A percentile compares a stretch with the other conserved stretches of the same genome.
Conservation (phyloP, 2,113 vertebrate species). For the Rhinoderma darwinii region DNA sequence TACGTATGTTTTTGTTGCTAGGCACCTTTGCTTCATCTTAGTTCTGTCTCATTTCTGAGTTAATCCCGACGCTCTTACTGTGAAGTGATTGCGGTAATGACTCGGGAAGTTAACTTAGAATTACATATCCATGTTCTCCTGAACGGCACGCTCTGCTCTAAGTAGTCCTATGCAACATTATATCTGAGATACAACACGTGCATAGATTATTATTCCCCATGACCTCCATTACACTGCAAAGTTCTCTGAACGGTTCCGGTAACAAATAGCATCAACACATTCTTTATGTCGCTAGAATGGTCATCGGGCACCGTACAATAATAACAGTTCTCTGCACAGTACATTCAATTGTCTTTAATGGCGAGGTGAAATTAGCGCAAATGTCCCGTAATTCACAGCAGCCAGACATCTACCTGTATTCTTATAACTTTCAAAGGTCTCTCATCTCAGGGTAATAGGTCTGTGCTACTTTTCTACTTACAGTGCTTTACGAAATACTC, state of each 20-base stretch:
- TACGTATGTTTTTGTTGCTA: neutral
- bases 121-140: slow-evolving; percentile 40
- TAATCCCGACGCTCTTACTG: slow-evolving; percentile 19
- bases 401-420: neutral
- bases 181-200: slow-evolving; percentile 17
- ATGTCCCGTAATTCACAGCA: neutral
- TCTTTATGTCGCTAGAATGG: neutral
- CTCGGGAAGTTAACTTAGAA: slow-evolving; percentile 43
- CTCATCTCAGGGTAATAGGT: neutral
- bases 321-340: neutral
- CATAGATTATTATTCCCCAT: slow-evolving; percentile 13
- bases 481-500: neutral
- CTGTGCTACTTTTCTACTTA: neutral
- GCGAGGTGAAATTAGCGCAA: neutral
- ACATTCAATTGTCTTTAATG: neutral
- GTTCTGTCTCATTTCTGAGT: slow-evolving; percentile 25
- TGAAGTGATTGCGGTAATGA: slow-evolving; percentile 40
- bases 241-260: neutral
- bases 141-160: neutral
- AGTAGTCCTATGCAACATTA: slow-evolving; percentile 18
- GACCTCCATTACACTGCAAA: neutral
- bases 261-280: neutral
- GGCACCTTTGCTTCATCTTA: neutral
- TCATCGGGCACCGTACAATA: neutral
- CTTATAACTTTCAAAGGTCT: neutral